Conservation (phyloP, 2,888 invertebrate species). For the Eristalinus sepulchralis region DNA sequence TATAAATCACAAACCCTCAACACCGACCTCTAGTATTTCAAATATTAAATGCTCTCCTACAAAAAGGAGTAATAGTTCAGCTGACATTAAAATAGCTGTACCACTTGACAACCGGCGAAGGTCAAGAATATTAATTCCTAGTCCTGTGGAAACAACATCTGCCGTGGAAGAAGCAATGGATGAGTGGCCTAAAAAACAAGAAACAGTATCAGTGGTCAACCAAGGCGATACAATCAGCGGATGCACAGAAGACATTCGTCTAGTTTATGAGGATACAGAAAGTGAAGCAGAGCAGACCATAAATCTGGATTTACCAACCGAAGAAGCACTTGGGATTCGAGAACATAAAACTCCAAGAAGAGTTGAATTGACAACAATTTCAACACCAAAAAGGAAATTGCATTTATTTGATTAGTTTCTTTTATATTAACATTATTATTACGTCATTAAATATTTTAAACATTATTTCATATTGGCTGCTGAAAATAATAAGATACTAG, state of each 20-base stretch:
- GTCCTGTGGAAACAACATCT: slow-evolving; percentile 71
- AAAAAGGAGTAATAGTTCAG: not conserved
- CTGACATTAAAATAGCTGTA: slow-evolving; percentile 60
- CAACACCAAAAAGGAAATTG: slow-evolving; percentile 88
- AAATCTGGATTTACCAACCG: slow-evolving; percentile 29
- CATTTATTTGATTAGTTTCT: slow-evolving; percentile 77
- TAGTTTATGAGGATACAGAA: slow-evolving; percentile 83
- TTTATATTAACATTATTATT: not conserved
- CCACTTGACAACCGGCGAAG: slow-evolving; percentile 79
- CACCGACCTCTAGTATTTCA: not conserved
- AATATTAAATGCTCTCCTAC: slow-evolving; percentile 4
- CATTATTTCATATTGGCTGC: too few relatives aligned
- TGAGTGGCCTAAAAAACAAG: slow-evolving; percentile 75
- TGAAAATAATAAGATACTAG: too few relatives aligned
- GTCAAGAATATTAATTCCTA: slow-evolving; percentile 75
- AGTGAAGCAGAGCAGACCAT: not conserved
- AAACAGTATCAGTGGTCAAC: not conserved
- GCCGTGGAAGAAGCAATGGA: slow-evolving; percentile 78
- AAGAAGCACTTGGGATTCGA: slow-evolving; percentile 74
- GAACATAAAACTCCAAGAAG: slow-evolving; percentile 84
- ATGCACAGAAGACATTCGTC: slow-evolving; percentile 83
- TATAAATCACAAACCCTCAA: slow-evolving; percentile 65
- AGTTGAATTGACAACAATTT: slow-evolving; percentile 88
- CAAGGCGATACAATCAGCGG: slow-evolving; percentile 73
- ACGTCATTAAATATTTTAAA: too few relatives aligned